Base-by-base conservation (phyloP, 2,113 vertebrate genomes). In the Panthera leo region DNA sequence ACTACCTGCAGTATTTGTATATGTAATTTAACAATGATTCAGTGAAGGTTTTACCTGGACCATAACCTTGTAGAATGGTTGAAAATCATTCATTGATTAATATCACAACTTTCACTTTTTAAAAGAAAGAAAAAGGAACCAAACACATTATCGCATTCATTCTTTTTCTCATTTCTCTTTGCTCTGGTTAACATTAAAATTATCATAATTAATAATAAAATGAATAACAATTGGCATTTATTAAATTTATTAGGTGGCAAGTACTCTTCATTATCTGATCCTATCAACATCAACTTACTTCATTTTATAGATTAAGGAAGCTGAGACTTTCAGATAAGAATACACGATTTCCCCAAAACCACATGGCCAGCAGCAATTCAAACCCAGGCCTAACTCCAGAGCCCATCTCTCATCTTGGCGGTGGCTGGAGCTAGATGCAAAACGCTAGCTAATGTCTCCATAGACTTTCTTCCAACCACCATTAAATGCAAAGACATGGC, bases 251-350 rank as follows among this genome's bases (percentile, higher is more conserved):
- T 68, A 73, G 39, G 4, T 53, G 18, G 8, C 48, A 89, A 16
- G 10, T 48, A 71, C 55, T 83, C 82, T 86, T 89, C 45, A 42
- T 48, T 91, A 63, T 27, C 29, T 67, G 16, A 68, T 53, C 39
- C 45, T 90, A 23, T 55, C 58, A 95, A 85, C 5, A 79, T 76
- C 48, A 76, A 19, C 4, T 95, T 80, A 90, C 8, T 97, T 18
- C 3, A 78, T 39, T 61, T 95, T 84, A 92, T 48, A 91, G 48
- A 55, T 75, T 75, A 63, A 96, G 31, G 63, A 83, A 94, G 87
- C 7, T 23, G 45, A 83, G 36, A 18, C 21, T 73, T 55, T 8
- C 31, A 34, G 1, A 75, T 58, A 48, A 95, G 51, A 23, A 48
- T 14, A 31, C 2, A 29, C 13, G 51, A 53, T 83, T 88, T 91